Base-by-base conservation (phyloP, 2,888 invertebrate species). In the Drosophila colorata region DNA sequence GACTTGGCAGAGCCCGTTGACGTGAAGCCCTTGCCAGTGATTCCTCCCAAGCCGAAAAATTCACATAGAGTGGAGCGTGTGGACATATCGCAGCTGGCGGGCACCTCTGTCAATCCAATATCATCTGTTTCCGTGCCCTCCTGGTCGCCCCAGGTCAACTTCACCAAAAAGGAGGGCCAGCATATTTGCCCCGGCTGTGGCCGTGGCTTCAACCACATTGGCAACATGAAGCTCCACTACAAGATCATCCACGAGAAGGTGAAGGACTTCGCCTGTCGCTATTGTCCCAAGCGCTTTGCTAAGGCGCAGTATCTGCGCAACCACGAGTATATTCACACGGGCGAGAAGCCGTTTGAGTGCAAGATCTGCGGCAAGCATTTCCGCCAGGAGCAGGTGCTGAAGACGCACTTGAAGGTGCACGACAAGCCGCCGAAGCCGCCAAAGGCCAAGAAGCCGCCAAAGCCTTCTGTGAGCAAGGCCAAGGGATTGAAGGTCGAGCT, bases 291-390 rank as follows among this genome's bases (percentile, higher is more conserved):
- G 53, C 85, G 91, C 0, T 91, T 91, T 60, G 91, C 91, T 9
- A 91, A 91, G 71, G 90, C 91, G 11, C 92, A 91, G 64, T 91
- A 91, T 2, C 73, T 91, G 8, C 91, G 92, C 14, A 91, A 91
- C 68, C 91, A 91, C 51, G 91, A 91, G 66, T 91, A 91, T 86
- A 91, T 91, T 0, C 91, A 91, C 33, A 91, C 92, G 0, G 91
- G 92, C 0, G 91, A 91, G 46, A 92, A 91, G 49, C 91, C 92
- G 0, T 91, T 91, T 60, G 90, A 85, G 31, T 91, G 91, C 64
- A 79, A 80, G 8, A 80, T 87, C 9, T 91, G 91, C 49, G 89
- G 87, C 41, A 92, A 90, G 56, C 86, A 90, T 28, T 91, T 91
- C 77, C 91, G 91, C 4, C 91, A 91, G 66, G 85, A 87, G 48